Evolutionary conservation across 2,797 vertebrate species (phyloP), one percentile per base, ranked within the genome.

Genomic region (Eremophila alpestris): DNA sequence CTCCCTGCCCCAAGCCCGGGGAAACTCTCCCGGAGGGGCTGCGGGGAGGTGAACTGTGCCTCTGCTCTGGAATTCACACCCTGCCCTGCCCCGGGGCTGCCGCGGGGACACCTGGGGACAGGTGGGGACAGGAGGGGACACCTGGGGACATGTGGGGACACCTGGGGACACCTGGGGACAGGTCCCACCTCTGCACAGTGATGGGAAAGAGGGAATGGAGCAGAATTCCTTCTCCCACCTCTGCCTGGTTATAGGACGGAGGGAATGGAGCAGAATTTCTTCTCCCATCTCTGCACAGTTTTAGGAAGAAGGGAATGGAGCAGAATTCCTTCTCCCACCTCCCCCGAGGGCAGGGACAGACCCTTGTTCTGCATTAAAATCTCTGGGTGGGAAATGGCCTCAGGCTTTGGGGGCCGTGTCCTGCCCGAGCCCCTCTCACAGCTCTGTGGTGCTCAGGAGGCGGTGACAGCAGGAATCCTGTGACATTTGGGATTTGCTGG

Each of bases 221-320:
- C 1, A n/a, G 13, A 56, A 56, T 56, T 56, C 54, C 32, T 23
- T 34, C 32, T 60, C 48, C 41, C 48, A 56, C 5, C 11, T 51
- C 46, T 62, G 18, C 14, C 6, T 4, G 4, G 23, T 41, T 22
- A 3, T 11, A 24, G 10, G 16, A 49, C n/a, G 0, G 1, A 45
- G 21, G 56, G 49, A 63, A 30, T 21, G 27, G 27, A 60, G 13
- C 0, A 38, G 64, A 75, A 55, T n/a, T n/a, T 26, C 49, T 17
- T 29, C 49, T 29, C 32, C 52, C 51, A 52, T 6, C 10, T 52
- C 29, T 49, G 46, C 46, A 2, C 6, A 7, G 46, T 48, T 48
- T 23, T 8, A 29, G 27, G 49, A 51, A 51, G 9, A 15, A 11
- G 16, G 49, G 10, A 51, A 51, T 51, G 22, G 46, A 24, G 46